phyloP scores from a whole-genome alignment of 2,113 vertebrate genomes.

The Crotophaga sulcirostris region DNA sequence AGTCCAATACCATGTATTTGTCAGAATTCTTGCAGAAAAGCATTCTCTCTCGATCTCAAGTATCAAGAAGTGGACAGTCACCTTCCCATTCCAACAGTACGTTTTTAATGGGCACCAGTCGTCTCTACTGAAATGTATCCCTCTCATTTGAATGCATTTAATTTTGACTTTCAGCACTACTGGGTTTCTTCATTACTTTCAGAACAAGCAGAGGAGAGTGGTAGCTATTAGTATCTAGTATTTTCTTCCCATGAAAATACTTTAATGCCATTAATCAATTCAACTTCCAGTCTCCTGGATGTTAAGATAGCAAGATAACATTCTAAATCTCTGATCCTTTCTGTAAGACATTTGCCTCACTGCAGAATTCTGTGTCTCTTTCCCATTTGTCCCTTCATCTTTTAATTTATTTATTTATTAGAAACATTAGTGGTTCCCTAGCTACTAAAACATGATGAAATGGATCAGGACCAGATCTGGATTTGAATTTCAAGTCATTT shows the following conservation, averaged over 20 bases:
- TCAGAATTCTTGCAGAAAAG: background rate
- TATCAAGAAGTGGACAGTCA: background rate
- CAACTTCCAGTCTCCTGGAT: background rate
- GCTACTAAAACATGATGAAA: background rate
- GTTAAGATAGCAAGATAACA: background rate
- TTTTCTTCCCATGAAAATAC: background rate
- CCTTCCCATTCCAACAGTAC: background rate
- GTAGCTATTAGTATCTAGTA: background rate
- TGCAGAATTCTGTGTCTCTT: background rate
- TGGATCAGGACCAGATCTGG: background rate
- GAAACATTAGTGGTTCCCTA: background rate
- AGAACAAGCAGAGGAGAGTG: background rate
- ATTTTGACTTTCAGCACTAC: conserved; percentile 13
- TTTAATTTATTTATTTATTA: background rate
- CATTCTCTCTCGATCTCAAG: background rate
- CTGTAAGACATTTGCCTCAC: background rate
- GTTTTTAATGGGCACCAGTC: background rate
- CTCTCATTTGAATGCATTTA: background rate
- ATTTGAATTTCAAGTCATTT: conserved; percentile 36
- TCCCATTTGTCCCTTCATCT: background rate
- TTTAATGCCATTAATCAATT: background rate
- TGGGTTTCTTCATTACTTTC: background rate
- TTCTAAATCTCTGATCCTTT: background rate
- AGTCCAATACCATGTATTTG: background rate
- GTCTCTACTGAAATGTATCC: background rate